These are phyloP conservation scores for Nomada ruficornis DNA, from an alignment of 2,888 invertebrate genomes.

Conservation along the genomic window DNA sequence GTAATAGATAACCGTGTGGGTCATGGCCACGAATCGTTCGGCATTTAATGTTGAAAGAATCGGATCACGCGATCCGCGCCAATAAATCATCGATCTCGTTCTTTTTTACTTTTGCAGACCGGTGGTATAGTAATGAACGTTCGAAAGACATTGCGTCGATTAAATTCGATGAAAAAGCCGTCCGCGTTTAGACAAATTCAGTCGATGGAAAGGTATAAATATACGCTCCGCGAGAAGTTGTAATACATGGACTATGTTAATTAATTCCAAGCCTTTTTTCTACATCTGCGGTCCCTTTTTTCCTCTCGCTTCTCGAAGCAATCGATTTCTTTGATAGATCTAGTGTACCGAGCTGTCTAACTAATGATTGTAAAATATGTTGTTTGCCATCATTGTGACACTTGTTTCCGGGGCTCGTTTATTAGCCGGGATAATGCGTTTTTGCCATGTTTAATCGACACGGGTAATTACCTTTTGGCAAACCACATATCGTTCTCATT, in stretches of 20 bases:
- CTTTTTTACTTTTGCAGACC: slow-evolving; percentile 1
- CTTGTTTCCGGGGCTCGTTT: slow-evolving; percentile 21
- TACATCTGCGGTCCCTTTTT: not conserved
- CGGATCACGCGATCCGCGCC: slow-evolving; percentile 26
- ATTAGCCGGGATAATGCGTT: slow-evolving; percentile 37
- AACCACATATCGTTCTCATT: slow-evolving; percentile 29
- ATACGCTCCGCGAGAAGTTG: not conserved
- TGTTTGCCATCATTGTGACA: slow-evolving; percentile 22
- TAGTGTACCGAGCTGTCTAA: not conserved
- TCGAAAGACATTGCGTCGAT: slow-evolving; percentile 12
- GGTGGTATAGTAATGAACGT: slow-evolving; percentile 33
- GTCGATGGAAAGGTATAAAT: not conserved
- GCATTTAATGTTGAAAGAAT: slow-evolving; percentile 8
- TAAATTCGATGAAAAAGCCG: slow-evolving; percentile 1
- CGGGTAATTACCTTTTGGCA: slow-evolving; percentile 13
- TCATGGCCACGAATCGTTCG: not conserved
- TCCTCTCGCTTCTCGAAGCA: not conserved
- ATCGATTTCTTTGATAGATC: slow-evolving; percentile 9
- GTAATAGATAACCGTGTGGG: slow-evolving; percentile 46
- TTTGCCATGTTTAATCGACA: slow-evolving; percentile 30
- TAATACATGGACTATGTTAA: not conserved
- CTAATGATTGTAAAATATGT: slow-evolving; percentile 18
- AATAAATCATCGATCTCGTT: slow-evolving; percentile 32
- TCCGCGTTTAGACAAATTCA: not conserved
- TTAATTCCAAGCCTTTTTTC: not conserved